A percentile compares a stretch with the other conserved stretches of the same genome.
phyloP scores from a whole-genome alignment of 2,797 vertebrate genomes.

The Brachyrhaphis roseni region DNA sequence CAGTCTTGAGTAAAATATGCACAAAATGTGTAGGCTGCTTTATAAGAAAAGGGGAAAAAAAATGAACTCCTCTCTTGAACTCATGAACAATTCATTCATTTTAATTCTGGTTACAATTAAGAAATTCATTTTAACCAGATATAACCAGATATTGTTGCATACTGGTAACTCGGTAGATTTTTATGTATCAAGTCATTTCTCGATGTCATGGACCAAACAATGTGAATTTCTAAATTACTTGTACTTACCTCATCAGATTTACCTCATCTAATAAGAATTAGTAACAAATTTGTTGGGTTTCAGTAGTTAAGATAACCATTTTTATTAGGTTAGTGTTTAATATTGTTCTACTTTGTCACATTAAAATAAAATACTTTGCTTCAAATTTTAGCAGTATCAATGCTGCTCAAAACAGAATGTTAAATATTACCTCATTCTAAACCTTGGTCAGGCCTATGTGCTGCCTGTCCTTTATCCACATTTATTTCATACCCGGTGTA shows the following conservation, averaged over 20 bases:
- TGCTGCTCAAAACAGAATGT: conserved; percentile 21
- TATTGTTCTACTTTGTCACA: background rate
- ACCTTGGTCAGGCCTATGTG: conserved; percentile 20
- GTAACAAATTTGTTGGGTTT: background rate
- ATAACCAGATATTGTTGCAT: background rate
- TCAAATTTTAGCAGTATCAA: conserved; percentile 21
- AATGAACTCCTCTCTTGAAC: conserved; percentile 13
- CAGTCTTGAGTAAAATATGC: conserved; percentile 17
- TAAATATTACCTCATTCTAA: conserved; percentile 24
- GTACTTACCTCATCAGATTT: background rate
- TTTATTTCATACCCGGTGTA: conserved; percentile 35
- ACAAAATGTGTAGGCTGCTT: conserved; percentile 18
- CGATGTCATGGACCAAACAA: background rate
- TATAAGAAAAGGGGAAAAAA: background rate
- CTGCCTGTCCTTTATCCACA: conserved; percentile 35
- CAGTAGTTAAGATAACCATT: background rate
- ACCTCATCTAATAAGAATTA: no score
- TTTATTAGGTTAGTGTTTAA: background rate
- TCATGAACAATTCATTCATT: background rate
- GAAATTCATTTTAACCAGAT: no score
- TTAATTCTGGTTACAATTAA: background rate
- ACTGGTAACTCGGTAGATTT: background rate
- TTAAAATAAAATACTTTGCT: conserved; percentile 1
- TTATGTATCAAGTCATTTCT: background rate
- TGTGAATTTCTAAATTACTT: background rate